phyloP scores from a whole-genome alignment of 2,888 invertebrate genomes.

The Sminthurides aquaticus region DNA sequence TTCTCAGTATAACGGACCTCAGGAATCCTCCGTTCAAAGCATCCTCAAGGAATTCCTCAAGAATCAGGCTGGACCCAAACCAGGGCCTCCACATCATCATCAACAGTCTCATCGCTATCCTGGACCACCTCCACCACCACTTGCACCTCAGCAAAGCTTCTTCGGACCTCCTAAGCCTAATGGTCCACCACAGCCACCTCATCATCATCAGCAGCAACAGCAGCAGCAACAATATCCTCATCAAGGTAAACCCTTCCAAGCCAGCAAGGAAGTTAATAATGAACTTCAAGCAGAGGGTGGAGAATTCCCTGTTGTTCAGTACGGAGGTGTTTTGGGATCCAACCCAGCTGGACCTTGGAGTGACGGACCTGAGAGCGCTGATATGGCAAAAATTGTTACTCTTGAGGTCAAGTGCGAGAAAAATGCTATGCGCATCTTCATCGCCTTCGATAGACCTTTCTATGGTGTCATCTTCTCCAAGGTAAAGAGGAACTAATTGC shows the following conservation, averaged over 20 bases:
- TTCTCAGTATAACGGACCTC: conserved; percentile 13
- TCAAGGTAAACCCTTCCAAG: conserved; percentile 28
- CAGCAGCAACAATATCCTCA: conserved; percentile 9
- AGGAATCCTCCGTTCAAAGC: conserved; percentile 16
- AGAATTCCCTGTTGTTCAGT: conserved; percentile 31
- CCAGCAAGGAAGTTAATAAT: conserved; percentile 37
- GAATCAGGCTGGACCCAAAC: conserved; percentile 16
- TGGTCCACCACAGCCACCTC: conserved; percentile 21
- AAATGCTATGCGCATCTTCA: conserved; percentile 83
- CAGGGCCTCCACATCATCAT: conserved; percentile 5
- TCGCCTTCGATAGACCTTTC: conserved; percentile 90
- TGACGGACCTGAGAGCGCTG: conserved; percentile 57
- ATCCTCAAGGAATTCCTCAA: conserved; percentile 22
- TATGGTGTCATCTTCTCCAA: conserved; percentile 93
- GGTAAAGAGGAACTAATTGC: conserved; percentile 23
- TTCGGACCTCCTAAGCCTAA: conserved; percentile 29
- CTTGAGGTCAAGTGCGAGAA: conserved; percentile 91
- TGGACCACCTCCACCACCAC: conserved; percentile 29
- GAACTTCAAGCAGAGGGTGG: conserved; percentile 41
- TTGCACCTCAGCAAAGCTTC: conserved; percentile 1
- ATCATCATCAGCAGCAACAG: conserved; percentile 17
- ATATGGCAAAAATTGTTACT: conserved; percentile 88
- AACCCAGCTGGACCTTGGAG: conserved; percentile 30
- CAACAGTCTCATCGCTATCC: conserved; percentile 25
- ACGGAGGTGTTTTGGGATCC: conserved; percentile 18